Base-by-base conservation (phyloP, 2,797 vertebrate genomes). In the Enteromius anoplus region DNA sequence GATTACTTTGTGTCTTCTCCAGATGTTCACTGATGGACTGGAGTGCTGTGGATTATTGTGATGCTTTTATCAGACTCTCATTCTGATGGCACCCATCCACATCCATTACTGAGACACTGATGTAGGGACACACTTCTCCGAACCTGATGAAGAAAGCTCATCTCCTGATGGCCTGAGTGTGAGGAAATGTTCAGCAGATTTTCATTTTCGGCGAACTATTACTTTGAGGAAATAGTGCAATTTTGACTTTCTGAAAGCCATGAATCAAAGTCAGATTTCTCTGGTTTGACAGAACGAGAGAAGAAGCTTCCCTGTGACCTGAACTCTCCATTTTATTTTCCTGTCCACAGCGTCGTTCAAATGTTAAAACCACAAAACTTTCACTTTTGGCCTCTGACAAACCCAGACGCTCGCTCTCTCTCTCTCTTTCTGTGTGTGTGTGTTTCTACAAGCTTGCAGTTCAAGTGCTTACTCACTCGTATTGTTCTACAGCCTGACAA, bases 311-410 rank as follows among this genome's bases (percentile, higher is more conserved):
- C 47, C 49, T 47, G 11, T 72, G 58, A 17, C 66, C 73, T 72
- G 69, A 72, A 72, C 70, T 72, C 71, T 34, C 6, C 71, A 14
- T 73, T 2, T 19, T 10, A 53, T 80, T 68, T 76, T 77, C 4
- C 29, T 49, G 75, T 76, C 84, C 75, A 53, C 64, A 80, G 51
- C 23, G 71, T 32, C 3, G 32, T 32, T 32, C 55, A 79, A 47
- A 80, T 79, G 58, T 66, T 78, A 26, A 82, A 82, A 55, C 85
- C 75, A 75, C 77, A 58, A 19, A 34, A 86, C 83, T 87, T 84
- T 87, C 86, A 87, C 83, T 85, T n/a, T 32, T 71, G 64, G 62
- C 83, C 85, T 45, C 73, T 47, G 75, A 75, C 71, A 75, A 80
- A 80, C 76, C 78, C 66, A 47, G 53, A 3, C 3, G 17, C 14